Percentiles rank a stretch among this genome's conserved stretches.
These are phyloP conservation scores for Netelia melanura DNA, from an alignment of 2,888 invertebrate genomes.

Conservation along the genomic window DNA sequence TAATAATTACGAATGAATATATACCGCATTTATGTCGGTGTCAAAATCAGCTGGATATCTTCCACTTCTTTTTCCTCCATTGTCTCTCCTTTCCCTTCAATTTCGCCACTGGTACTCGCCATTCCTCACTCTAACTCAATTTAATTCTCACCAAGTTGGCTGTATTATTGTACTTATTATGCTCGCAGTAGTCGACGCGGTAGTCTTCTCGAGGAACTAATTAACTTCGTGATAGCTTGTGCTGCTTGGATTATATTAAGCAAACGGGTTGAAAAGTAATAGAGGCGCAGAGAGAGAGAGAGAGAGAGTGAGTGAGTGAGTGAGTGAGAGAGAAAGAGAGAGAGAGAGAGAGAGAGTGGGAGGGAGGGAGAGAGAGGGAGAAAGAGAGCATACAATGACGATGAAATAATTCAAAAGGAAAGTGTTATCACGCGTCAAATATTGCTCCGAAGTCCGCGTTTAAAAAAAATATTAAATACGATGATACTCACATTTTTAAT, in stretches of 20 bases:
- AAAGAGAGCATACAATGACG: constrained; percentile 53
- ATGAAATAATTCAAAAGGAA: constrained; percentile 51
- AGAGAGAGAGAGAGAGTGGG: no score
- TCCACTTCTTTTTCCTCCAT: constrained; percentile 44
- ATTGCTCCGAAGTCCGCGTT: not conserved
- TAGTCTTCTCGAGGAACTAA: constrained; percentile 64
- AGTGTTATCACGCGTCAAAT: not conserved
- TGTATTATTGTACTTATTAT: constrained; percentile 66
- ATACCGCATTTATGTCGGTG: not conserved
- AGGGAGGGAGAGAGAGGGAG: no score
- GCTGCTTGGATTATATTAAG: constrained; percentile 63
- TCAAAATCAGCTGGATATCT: constrained; percentile 54
- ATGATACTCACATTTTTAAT: no score
- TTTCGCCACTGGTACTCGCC: constrained; percentile 37
- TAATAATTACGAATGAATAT: not conserved
- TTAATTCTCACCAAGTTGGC: constrained; percentile 62
- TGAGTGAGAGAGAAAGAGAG: not conserved
- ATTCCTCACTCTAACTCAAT: constrained; percentile 47
- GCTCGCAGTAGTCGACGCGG: constrained; percentile 47
- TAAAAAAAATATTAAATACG: no score
- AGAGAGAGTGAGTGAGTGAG: constrained; percentile 33
- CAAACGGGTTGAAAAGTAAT: constrained; percentile 44
- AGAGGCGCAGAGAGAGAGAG: constrained; percentile 47
- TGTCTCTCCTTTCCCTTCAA: constrained; percentile 42
- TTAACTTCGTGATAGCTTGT: constrained; percentile 62